Evolutionary conservation across 2,888 invertebrate genomes (phyloP).

Genomic region (Pheosia gnoma): DNA sequence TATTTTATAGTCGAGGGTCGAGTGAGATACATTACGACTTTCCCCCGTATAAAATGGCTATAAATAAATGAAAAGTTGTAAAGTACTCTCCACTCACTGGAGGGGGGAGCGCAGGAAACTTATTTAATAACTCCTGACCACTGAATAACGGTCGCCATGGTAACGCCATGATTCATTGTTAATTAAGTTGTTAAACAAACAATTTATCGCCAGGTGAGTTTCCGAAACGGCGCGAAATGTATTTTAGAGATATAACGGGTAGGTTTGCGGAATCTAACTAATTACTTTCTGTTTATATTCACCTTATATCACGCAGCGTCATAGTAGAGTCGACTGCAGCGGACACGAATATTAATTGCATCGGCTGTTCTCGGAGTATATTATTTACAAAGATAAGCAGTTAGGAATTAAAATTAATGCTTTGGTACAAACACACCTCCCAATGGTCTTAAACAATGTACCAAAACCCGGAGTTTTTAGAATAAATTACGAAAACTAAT

Average conservation of each 20-base stretch:
- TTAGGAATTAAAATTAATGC: too few species aligned
- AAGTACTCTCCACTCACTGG: slow-evolving; percentile 35
- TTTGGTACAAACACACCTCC: too few species aligned
- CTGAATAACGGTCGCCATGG: slow-evolving; percentile 40
- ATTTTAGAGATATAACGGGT: neutral
- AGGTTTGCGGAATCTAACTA: neutral
- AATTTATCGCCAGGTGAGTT: slow-evolving; percentile 15
- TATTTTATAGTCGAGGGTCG: neutral
- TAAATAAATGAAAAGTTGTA: slow-evolving; percentile 63
- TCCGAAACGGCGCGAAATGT: neutral
- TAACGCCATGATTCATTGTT: slow-evolving; percentile 37
- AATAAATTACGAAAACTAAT: too few species aligned
- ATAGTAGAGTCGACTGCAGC: too few species aligned
- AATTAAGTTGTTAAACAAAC: slow-evolving; percentile 40
- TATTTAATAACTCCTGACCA: slow-evolving; percentile 62
- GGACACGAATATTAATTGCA: too few species aligned
- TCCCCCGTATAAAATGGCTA: slow-evolving; percentile 61
- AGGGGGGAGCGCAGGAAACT: slow-evolving; percentile 48
- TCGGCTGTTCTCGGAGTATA: too few species aligned
- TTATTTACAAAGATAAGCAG: too few species aligned
- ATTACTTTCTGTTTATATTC: neutral
- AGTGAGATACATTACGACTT: slow-evolving; percentile 34
- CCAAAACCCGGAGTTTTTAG: too few species aligned
- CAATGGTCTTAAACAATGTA: too few species aligned
- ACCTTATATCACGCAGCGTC: too few species aligned